Base-by-base conservation (phyloP, 2,888 invertebrate species). In the Ormia ochracea region DNA sequence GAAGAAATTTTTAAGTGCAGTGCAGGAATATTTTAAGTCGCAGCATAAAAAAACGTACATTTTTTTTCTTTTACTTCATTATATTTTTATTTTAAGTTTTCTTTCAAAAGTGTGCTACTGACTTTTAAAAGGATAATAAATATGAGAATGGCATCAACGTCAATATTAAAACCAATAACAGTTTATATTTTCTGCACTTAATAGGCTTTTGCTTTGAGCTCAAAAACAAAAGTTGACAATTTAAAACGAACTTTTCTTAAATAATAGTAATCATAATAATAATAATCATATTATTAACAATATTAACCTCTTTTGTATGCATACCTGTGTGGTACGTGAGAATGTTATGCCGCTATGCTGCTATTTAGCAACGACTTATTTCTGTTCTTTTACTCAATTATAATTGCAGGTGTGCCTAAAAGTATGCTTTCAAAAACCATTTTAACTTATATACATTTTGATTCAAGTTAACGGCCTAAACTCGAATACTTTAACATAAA, bases 121-220 rank as follows among this genome's bases (percentile, higher is more conserved):
- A 66, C 50, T 52, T 14, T 19, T 17, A 65, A 50, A 36, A 38
- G 28, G 50, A 50, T 38, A 36, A 36, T 69, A 43, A 28, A 54
- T 56, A 45, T 45, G 12, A 31, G 12, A 19, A n/a, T 10, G n/a
- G 6, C 45, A 33, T 48, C 48, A 48, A 45, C 45, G 33, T 14
- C 23, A 45, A 56, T 58, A 36, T 69, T 36, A 33, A 58, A 48
- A n/a, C 45, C 33, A 36, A 48, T 45, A 26, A 58, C 12, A 17
- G 5, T 41, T 12, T n/a, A 63, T 17, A 10, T 12, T 33, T 63
- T 10, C 17, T 6, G 12, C 26, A 23, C n/a, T 66, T n/a, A 12
- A 33, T n/a, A 38, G 41, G 33, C 36, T 58, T 58, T 19, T 48
- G 17, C 1, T 4, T 26, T 26, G 21, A 36, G 33, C 45, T 31